Conservation (phyloP, 2,888 invertebrate genomes). For the Spilarctia lutea region DNA sequence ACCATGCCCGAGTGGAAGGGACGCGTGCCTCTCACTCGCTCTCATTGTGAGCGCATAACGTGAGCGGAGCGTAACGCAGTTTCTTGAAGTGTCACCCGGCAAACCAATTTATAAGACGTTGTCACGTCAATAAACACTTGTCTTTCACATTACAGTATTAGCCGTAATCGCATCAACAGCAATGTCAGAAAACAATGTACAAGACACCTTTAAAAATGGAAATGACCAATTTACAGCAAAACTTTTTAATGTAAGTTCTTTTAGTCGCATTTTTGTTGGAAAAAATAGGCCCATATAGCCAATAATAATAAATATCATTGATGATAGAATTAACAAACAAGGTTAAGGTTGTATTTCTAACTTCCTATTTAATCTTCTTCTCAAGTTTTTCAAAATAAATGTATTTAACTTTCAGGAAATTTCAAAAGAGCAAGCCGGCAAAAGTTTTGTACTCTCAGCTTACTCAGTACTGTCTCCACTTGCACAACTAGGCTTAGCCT, state of each 20-base stretch:
- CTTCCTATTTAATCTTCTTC: not conserved
- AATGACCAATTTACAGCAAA: slow-evolving; percentile 67
- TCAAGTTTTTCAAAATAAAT: not conserved
- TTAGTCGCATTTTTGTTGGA: no score
- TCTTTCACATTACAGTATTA: slow-evolving; percentile 56
- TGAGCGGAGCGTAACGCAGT: no score
- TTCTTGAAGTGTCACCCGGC: no score
- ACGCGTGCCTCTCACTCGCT: no score
- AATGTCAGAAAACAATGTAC: slow-evolving; percentile 47
- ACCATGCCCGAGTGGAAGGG: no score
- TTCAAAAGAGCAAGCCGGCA: slow-evolving; percentile 53
- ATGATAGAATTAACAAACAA: not conserved
- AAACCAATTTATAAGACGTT: no score
- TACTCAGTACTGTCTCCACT: slow-evolving; percentile 78
- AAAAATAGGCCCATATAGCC: no score
- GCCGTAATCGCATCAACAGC: slow-evolving; percentile 54
- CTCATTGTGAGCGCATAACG: no score
- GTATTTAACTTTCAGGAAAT: slow-evolving; percentile 59
- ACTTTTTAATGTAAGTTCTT: slow-evolving; percentile 63
- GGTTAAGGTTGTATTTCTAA: not conserved
- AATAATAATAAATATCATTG: no score
- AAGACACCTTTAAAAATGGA: slow-evolving; percentile 51
- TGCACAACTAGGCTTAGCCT: slow-evolving; percentile 69
- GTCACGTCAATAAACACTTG: not conserved
- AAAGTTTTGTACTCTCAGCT: slow-evolving; percentile 77